Evolutionary conservation across 2,113 vertebrate species (phyloP).

Genomic region (Alectura lathami): DNA sequence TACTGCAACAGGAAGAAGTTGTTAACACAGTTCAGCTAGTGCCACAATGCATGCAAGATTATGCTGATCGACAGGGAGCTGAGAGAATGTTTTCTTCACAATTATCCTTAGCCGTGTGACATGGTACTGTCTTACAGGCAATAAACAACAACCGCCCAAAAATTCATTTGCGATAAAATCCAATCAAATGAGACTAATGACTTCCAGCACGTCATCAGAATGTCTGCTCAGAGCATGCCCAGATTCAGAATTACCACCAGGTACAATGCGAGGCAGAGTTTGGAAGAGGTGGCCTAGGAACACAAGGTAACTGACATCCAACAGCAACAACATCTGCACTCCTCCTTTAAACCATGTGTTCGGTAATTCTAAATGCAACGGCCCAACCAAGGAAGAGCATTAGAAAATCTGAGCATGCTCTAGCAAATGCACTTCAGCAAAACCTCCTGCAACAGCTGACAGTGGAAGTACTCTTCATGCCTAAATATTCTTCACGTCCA

Average conservation of each 20-base stretch:
- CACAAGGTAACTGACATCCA: neutral
- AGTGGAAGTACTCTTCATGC: constrained; percentile 48
- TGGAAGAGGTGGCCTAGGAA: neutral
- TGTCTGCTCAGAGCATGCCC: constrained; percentile 6
- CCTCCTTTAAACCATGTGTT: too few species aligned
- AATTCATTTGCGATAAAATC: neutral
- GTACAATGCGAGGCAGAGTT: neutral
- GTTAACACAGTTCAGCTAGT: neutral
- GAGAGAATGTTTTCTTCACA: neutral
- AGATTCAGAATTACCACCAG: neutral
- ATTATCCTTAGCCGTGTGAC: neutral
- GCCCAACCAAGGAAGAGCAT: neutral
- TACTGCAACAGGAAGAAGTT: neutral
- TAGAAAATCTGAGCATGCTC: constrained; percentile 54
- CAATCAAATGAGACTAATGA: neutral
- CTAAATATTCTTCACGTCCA: constrained; percentile 6
- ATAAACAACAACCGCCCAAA: neutral
- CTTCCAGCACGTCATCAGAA: neutral
- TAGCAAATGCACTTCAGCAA: constrained; percentile 40
- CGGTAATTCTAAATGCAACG: too few species aligned
- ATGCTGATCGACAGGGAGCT: neutral
- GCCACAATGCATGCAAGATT: neutral
- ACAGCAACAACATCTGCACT: neutral
- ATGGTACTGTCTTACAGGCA: neutral
- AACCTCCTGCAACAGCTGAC: neutral